Evolutionary conservation across 2,888 invertebrate genomes (phyloP), one percentile per base, ranked within the genome.

Genomic region (Synanthedon myopaeformis): DNA sequence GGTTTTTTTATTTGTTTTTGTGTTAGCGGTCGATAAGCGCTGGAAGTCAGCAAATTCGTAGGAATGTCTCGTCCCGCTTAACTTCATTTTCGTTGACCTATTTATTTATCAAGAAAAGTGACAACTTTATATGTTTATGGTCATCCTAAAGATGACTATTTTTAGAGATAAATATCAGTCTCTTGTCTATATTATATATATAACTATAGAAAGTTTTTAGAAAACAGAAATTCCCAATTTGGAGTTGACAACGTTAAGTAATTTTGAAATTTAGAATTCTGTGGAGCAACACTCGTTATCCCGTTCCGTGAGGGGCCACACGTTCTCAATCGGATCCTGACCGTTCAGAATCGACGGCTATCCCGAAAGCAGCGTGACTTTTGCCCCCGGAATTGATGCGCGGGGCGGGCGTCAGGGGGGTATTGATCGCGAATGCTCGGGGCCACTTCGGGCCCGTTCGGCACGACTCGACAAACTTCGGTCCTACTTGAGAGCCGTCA

Each of bases 361-460:
- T 78, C 81, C 79, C 69, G 69, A 73, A 82, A 81, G 74, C 69
- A 57, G 63, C 78, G 79, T 85, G 87, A 87, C 87, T 87, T 85
- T 81, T 85, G 80, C 75, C 78, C 81, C 79, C 77, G 75, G 80
- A 82, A 81, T 82, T 80, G 84, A 82, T 80, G 81, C 75, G 76
- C 72, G 58, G 69, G 69, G 72, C 72, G 76, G 76, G 74, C 70
- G 71, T 72, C 74, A 70, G 69, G 66, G 71, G 73, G 77, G 79
- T 86, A 86, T 86, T 82, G 86, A 86, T 86, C 85, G 83, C 74
- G 71, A 62, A 64, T 64, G 67, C 70, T 80, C 79, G 82, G 72
- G 69, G 68, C 64, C 67, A 72, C 82, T 80, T 84, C 85, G 85
- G 76, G 53, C 53, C 54, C 58, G 65, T 67, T 84, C 85, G 86